Evolutionary conservation across 2,888 invertebrate genomes (phyloP), one percentile per base, ranked within the genome.

Genomic region (Tetranychus piercei): DNA sequence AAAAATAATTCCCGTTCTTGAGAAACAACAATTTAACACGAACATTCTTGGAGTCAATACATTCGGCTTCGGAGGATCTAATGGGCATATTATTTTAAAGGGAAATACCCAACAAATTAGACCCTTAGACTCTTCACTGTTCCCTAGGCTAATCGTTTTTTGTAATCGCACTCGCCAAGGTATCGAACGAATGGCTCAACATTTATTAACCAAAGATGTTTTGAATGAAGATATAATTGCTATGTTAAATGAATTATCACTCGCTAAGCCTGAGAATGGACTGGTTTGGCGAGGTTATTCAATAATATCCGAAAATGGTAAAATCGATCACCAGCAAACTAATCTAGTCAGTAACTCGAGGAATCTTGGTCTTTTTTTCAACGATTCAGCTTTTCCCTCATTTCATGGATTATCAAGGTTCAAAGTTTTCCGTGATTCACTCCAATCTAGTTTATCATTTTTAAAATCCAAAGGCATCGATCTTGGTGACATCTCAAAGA

Each of bases 131-230:
- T 20, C 44, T 55, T n/a, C 44, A 0, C 20, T 18, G 1, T 23
- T 75, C 45, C 72, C 71, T 20, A 73, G 76, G 9, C 15, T 88
- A 86, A 86, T 92, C 73, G 84, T 88, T 55, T 88, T 89, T 75
- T 91, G 92, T 6, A 95, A 94, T 18, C 87, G 96, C 79, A 94
- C 93, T 1, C 88, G 90, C n/a, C 22, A 69, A 23, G 69, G 22
- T 9, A 23, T 69, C n/a, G 34, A 69, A 6, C 0, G n/a, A 15
- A 15, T 69, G 22, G 11, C 34, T 69, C 22, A 69, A 69, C n/a
- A 11, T 2, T 23, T 69, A 23, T 11, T 15, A 69, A 23, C 15
- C n/a, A n/a, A 4, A 69, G n/a, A 69, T 11, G n/a, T 2, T 55
- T 55, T 55, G 15, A 55, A 15, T 55, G 44, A 65, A 73, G 64